These are phyloP conservation scores for roundworm (Caenorhabditis elegans) DNA, from an alignment of 1,140 invertebrate genomes.

Conservation along the genomic window WBcel235 BX284604.4:8018001-8018500, in stretches of 20 bases:
- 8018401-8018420: neutral
- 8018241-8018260: neutral
- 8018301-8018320: neutral
- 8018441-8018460: neutral
- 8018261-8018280: neutral
- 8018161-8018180: neutral
- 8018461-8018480: neutral
- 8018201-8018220: neutral
- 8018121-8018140: neutral
- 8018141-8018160: neutral
- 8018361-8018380: slow-evolving; percentile 4
- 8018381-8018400: neutral
- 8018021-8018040: slow-evolving; percentile 19
- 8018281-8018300: neutral
- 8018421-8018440: neutral
- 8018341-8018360: neutral
- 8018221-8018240: neutral
- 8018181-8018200: neutral
- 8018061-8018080: neutral
- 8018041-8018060: slow-evolving; percentile 12
- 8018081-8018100: neutral
- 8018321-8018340: neutral
- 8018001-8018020: neutral
- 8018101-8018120: neutral
- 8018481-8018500: neutral